Evolutionary conservation across 2,888 invertebrate species (phyloP), one percentile per base, ranked within the genome.

Genomic region (Drosophila nr. medialis): DNA sequence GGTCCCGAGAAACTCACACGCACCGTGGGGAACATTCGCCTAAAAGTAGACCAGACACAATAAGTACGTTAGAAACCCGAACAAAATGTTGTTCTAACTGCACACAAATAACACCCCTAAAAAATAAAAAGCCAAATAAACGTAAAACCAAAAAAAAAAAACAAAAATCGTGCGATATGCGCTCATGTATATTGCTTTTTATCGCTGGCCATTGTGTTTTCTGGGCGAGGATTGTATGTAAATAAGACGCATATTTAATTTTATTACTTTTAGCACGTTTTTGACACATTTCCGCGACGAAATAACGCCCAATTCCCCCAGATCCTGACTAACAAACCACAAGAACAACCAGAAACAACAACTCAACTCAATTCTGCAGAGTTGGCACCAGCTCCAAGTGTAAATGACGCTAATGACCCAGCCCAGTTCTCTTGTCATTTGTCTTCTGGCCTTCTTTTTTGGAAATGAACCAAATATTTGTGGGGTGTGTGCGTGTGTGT

Each of bases 11-110:
- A 98, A 75, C 98, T 98, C 77, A 98, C 97, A 77, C 99, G 95
- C 90, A 99, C 96, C 81, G 99, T 99, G 80, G 99, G 99, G 93
- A 99, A 99, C 99, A 99, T 99, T 90, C 99, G 96, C 93, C 99
- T 99, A 94, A 79, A 94, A 92, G 75, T 61, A 71, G 62, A 75
- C 60, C 65, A 65, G 55, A 63, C 8, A 45, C 24, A 59, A 50
- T 29, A 50, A 29, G n/a, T n/a, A n/a, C 27, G 29, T 29, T 45
- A 45, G 27, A 24, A 45, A 8, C 1, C 13, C 2, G 3, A 51
- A 18, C 5, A n/a, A 70, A 54, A 58, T 58, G 48, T 59, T 64
- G 36, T 30, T 8, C 59, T 34, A 66, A 4, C 11, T 61, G 56
- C 53, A 60, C 36, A 42, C 24, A 51, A 77, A 45, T 38, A 50